These are phyloP conservation scores for Leptarthrus brevirostris DNA, from an alignment of 2,888 invertebrate species.

Conservation along the genomic window DNA sequence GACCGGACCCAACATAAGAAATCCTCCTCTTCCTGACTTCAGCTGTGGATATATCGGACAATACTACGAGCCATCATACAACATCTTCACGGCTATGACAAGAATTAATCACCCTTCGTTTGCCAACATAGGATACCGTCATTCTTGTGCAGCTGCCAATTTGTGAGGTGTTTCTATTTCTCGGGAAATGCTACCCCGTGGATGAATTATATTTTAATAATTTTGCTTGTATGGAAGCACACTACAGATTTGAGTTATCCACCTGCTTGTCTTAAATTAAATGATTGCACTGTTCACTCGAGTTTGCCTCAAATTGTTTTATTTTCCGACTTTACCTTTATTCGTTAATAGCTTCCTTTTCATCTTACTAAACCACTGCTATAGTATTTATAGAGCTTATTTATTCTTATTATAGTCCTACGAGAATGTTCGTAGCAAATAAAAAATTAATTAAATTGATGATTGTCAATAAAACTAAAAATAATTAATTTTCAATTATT, in stretches of 20 bases:
- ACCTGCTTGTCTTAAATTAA: conserved; percentile 41
- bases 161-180: conserved; percentile 22
- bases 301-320: too few species aligned
- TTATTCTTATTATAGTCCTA: too few species aligned
- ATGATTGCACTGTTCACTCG: too few species aligned
- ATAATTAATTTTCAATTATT: too few species aligned
- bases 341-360: too few species aligned
- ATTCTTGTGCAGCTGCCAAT: conserved; percentile 37
- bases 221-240: conserved; percentile 26
- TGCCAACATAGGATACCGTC: conserved; percentile 23
- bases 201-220: conserved; percentile 35
- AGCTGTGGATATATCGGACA: conserved; percentile 10
- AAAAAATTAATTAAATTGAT: too few species aligned
- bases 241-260: neutral
- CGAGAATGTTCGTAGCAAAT: too few species aligned
- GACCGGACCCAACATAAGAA: neutral
- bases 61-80: conserved; percentile 7
- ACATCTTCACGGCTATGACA: conserved; percentile 32
- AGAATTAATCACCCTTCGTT: conserved; percentile 40
- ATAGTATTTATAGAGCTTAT: too few species aligned
- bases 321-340: too few species aligned
- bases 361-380: too few species aligned
- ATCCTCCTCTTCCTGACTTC: conserved; percentile 28
- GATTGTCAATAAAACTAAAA: too few species aligned
- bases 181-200: neutral